These are phyloP conservation scores for Neosilurus hyrtlii DNA, from an alignment of 2,797 vertebrate genomes.

Conservation along the genomic window DNA sequence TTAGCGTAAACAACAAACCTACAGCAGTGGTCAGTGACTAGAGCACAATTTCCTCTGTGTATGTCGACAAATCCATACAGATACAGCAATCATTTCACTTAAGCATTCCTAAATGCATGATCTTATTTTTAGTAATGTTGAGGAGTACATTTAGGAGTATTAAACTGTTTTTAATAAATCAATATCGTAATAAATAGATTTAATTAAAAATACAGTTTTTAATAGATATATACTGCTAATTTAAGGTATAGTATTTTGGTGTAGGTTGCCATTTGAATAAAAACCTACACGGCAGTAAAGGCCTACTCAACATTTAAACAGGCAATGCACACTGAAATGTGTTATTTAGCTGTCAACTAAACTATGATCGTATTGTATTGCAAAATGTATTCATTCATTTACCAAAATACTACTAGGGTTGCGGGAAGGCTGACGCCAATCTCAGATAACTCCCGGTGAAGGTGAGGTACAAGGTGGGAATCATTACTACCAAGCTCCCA, in stretches of 20 bases:
- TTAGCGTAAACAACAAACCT: slow-evolving; percentile 26
- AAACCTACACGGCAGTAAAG: background rate
- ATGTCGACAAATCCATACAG: background rate
- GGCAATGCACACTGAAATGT: too few species aligned
- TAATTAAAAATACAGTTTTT: background rate
- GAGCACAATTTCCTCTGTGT: slow-evolving; percentile 25
- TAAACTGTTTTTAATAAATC: background rate
- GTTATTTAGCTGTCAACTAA: too few species aligned
- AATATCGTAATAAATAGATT: background rate
- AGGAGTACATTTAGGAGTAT: background rate
- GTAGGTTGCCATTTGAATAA: background rate
- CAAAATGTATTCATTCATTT: too few species aligned
- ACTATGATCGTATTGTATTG: too few species aligned
- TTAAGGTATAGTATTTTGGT: background rate
- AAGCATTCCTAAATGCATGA: background rate
- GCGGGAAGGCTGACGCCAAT: too few species aligned
- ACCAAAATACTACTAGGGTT: too few species aligned
- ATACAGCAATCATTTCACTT: slow-evolving; percentile 9
- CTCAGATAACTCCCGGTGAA: too few species aligned
- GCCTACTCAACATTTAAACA: background rate
- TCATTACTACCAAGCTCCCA: too few species aligned
- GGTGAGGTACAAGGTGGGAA: too few species aligned
- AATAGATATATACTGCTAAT: background rate
- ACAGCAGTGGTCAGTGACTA: slow-evolving; percentile 2
- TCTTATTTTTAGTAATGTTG: background rate